Evolutionary conservation across 2,113 vertebrate species (phyloP), one percentile per base, ranked within the genome.

Genomic region (Aegithalos caudatus): DNA sequence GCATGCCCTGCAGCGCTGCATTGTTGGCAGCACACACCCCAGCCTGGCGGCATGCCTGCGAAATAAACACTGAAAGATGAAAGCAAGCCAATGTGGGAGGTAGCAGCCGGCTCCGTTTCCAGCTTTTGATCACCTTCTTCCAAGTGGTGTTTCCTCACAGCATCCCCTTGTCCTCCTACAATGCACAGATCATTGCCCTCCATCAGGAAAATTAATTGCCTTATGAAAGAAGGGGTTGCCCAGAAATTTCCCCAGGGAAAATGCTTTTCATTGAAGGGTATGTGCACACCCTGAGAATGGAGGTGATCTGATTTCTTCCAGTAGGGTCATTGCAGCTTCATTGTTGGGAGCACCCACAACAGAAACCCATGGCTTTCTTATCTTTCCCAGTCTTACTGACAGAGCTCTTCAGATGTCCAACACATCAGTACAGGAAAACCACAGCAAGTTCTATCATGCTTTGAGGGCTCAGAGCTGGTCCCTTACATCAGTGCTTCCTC

Each of bases 91-190:
- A 7, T 14, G 77, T 79, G 81, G 81, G 84, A 96, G 90, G 90
- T 24, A 78, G 81, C 72, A 81, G 86, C 77, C 28, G 6, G 76
- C 80, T 91, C 6, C 1, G 40, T 88, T 94, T 94, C 94, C 83
- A 95, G 64, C 58, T 84, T 89, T 89, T 89, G 90, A 89, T 86
- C 93, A 95, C 90, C 93, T 94, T 88, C 89, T 91, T 67, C 69
- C 60, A 86, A 86, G 90, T 60, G 56, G 35, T 47, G 29, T 77
- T 80, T 93, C 86, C 70, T 83, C 79, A 83, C 66, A 77, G 67
- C 15, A 33, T 86, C 53, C 69, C 73, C 70, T 74, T 67, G 76
- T 93, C 54, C 79, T 82, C 60, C 38, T 47, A 62, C 50, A 73
- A n/a, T 21, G 79, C 62, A 77, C 14, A 28, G 62, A 85, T 56